phyloP scores from a whole-genome alignment of 2,888 invertebrate species.

The Beris chalybata region DNA sequence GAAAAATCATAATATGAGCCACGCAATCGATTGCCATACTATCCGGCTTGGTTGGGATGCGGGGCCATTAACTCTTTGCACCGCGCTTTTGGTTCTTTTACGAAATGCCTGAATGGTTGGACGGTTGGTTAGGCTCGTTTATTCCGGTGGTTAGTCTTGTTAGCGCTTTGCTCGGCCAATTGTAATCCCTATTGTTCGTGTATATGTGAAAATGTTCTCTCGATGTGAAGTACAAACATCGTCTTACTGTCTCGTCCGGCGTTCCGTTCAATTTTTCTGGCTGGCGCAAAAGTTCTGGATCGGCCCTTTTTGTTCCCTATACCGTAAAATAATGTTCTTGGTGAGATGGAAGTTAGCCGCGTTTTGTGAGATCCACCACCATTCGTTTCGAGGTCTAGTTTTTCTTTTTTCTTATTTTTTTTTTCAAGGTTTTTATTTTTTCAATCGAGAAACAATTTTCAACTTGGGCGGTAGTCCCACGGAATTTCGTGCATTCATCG shows the following conservation, averaged over 20 bases:
- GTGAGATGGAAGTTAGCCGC: neutral
- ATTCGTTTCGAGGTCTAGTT: constrained; percentile 6
- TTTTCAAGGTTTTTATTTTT: constrained; percentile 16
- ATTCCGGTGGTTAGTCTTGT: constrained; percentile 39
- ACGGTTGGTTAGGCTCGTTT: constrained; percentile 32
- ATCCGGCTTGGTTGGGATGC: constrained; percentile 17
- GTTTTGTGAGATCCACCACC: constrained; percentile 7
- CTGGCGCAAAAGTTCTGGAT: constrained; percentile 4
- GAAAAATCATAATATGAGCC: neutral
- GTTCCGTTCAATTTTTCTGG: constrained; percentile 6
- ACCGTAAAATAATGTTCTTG: constrained; percentile 1
- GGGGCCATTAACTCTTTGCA: constrained; percentile 33
- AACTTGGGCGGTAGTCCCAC: constrained; percentile 40
- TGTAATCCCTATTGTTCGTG: constrained; percentile 17
- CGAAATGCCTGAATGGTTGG: constrained; percentile 11
- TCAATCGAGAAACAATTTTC: constrained; percentile 38
- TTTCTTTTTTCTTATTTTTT: constrained; percentile 7
- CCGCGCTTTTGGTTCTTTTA: constrained; percentile 24
- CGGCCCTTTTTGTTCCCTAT: constrained; percentile 2
- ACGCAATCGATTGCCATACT: constrained; percentile 14
- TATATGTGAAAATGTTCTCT: constrained; percentile 3
- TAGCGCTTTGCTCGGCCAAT: constrained; percentile 35
- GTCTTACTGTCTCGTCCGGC: constrained; percentile 1
- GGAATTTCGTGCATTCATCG: constrained; percentile 38
- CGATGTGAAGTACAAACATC: constrained; percentile 20